phyloP scores from a whole-genome alignment of 2,797 vertebrate genomes.

The Propithecus deckenii region DNA sequence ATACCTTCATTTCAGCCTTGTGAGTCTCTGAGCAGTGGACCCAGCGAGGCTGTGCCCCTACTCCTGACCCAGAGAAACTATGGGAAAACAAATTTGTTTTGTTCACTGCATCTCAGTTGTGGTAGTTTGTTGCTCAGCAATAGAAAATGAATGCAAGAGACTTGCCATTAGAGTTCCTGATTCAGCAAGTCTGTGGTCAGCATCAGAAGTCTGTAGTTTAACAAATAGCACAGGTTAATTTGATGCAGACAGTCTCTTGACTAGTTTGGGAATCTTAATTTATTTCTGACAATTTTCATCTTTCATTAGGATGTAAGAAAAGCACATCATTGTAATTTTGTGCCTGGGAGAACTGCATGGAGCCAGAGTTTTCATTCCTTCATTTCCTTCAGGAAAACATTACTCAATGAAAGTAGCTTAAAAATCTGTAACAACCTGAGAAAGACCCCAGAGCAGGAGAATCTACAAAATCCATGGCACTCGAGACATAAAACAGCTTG shows the following conservation, averaged over 20 bases:
- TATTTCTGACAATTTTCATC: constrained; percentile 26
- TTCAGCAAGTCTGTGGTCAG: background rate
- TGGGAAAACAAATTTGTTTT: background rate
- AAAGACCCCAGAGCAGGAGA: constrained; percentile 58
- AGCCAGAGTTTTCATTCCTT: constrained; percentile 47
- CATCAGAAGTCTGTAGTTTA: background rate
- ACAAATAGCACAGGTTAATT: background rate
- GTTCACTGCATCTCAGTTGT: background rate
- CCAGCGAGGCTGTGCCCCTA: background rate
- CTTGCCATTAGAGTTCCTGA: background rate
- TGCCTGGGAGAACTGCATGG: background rate
- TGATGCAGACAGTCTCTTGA: background rate
- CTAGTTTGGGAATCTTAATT: background rate
- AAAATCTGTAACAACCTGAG: constrained; percentile 62
- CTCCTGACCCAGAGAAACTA: background rate
- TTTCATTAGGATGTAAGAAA: constrained; percentile 39
- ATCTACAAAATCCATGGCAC: constrained; percentile 34
- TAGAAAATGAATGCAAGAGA: background rate
- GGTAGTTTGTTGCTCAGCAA: background rate
- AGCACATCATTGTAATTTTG: background rate
- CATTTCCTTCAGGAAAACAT: constrained; percentile 69
- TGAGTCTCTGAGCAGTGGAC: background rate
- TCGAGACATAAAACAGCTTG: constrained; percentile 68
- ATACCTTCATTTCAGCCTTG: background rate
- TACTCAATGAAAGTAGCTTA: constrained; percentile 61